Conservation (phyloP, 1,140 invertebrate species). For the Drosophila ogumai region DNA sequence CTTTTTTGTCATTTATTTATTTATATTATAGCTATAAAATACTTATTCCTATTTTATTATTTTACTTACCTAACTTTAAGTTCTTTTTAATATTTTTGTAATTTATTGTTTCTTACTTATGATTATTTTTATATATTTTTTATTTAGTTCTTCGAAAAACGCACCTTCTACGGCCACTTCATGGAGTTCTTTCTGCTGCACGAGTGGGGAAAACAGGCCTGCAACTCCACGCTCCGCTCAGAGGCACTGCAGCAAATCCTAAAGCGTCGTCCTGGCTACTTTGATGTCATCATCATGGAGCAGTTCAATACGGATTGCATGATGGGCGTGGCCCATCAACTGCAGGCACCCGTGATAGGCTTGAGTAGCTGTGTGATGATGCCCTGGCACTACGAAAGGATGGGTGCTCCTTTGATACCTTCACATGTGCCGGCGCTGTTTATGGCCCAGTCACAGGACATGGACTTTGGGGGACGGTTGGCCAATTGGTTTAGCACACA, state of each 20-base stretch:
- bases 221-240: conserved; percentile 71
- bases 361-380: conserved; percentile 86
- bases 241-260: conserved; percentile 69
- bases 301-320: conserved; percentile 90
- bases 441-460: conserved; percentile 86
- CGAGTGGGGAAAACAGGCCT: conserved; percentile 74
- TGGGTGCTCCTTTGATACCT: conserved; percentile 87
- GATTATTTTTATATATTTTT: not conserved
- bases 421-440: conserved; percentile 87
- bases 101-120: not conserved
- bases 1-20: not conserved
- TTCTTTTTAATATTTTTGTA: not conserved
- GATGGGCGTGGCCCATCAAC: conserved; percentile 87
- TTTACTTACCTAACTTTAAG: not conserved
- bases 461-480: conserved; percentile 85
- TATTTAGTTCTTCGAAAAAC: conserved; percentile 73
- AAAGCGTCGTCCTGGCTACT: conserved; percentile 85
- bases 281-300: conserved; percentile 89
- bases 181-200: conserved; percentile 74
- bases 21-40: not conserved
- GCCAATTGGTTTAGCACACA: conserved; percentile 84
- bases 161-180: conserved; percentile 69
- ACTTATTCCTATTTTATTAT: too few species aligned
- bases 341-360: conserved; percentile 88
- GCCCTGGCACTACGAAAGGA: conserved; percentile 87